Base-by-base conservation (phyloP, 2,888 invertebrate genomes). In the Liopterus haemorrhoidalis region DNA sequence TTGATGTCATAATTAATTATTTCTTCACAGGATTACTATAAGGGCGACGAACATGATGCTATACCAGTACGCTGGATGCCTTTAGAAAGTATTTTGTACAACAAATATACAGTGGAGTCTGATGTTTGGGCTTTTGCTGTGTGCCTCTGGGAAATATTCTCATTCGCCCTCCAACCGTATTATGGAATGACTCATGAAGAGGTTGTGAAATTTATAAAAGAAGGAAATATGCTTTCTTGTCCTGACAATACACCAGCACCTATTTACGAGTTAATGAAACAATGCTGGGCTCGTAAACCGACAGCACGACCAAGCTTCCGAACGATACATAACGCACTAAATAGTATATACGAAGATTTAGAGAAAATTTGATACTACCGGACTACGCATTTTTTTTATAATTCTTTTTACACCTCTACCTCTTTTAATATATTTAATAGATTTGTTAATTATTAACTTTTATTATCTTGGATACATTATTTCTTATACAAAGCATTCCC, bases 51-150 rank as follows among this genome's bases (percentile, higher is more conserved):
- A 61, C 86, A 91, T 64, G 93, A 93, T 69, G 94, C 94, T 11
- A 93, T 96, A 57, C 95, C 95, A 22, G 92, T 96, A 16, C 77
- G 96, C 64, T 96, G 96, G 96, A 95, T 96, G 94, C 95, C 95
- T 15, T 72, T 94, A 49, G 95, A 96, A 68, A 90, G 94, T 68
- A 94, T 96, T 65, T 73, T 95, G 41, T 94, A 93, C 66, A 95
- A 94, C 69, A 93, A 93, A 67, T 96, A 94, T 68, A 94, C 95
- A 9, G 77, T 90, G 49, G 93, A 95, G 66, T 92, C 94, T 8
- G 96, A 96, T 70, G 91, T 96, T 1, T 96, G 95, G 95, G 94
- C 95, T 9, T 96, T 87, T 70, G 96, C 94, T 39, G 91, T 96
- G 12, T 89, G 92, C 61, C 72, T 95, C 30, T 96, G 95, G 95